Evolutionary conservation across 2,888 invertebrate species (phyloP), one percentile per base, ranked within the genome.

Genomic region (Sarcophaga caerulescens): DNA sequence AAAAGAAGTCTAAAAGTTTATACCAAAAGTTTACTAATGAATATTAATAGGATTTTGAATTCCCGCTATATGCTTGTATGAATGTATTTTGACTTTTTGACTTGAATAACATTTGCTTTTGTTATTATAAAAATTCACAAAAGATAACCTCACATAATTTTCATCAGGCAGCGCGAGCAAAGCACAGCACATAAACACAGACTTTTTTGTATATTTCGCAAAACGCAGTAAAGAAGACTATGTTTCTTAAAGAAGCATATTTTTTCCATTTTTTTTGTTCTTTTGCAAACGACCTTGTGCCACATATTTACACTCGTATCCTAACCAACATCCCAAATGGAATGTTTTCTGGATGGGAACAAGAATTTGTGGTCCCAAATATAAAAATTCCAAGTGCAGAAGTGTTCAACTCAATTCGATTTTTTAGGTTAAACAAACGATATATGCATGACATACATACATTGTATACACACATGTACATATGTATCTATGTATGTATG

Each of bases 41-140:
- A 44, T 71, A 1, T 71, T 45, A 52, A 52, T 63, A 71, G n/a
- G 17, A 25, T 79, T 45, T 25, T 52, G 25, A 81, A 81, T 70
- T 60, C 35, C 17, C 23, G 47, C 19, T 73, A 45, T 47, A 47
- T 1, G 35, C 6, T 1, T 47, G 47, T 47, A 14, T 47, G 52
- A 1, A 3, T 25, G 8, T 59, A 25, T 59, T 59, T 65, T 73
- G 73, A 66, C 73, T 76, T 71, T 80, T 80, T 65, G 60, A 68
- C 62, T 81, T 57, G 68, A 84, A 71, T 76, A 68, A 69, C 44
- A 85, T 75, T 66, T 75, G 68, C 62, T 47, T 68, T 69, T 12
- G 14, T 8, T 77, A 68, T 68, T 76, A 66, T 52, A 63, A 68
- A 70, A 81, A 78, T 65, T 85, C 74, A 65, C 74, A 63, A 69